phyloP scores from a whole-genome alignment of 2,888 invertebrate species.

The Synergus laeviventris region DNA sequence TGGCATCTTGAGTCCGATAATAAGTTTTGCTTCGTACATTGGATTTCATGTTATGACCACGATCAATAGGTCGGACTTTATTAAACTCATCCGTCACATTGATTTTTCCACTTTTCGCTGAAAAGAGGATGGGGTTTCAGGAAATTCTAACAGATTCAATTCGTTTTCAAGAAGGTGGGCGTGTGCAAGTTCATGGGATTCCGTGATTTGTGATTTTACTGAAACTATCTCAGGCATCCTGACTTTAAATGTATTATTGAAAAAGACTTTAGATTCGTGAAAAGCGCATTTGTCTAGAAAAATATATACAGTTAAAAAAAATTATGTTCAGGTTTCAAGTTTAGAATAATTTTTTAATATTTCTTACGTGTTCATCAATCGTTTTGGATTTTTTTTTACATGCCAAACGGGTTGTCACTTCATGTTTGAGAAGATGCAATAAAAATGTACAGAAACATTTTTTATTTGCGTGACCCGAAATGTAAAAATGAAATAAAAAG shows the following conservation, averaged over 20 bases:
- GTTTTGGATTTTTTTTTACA: too few relatives aligned
- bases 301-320: too few relatives aligned
- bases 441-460: too few relatives aligned
- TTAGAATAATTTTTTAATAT: too few relatives aligned
- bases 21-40: slow-evolving; percentile 36
- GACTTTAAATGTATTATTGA: slow-evolving; percentile 24
- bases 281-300: background rate
- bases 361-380: too few relatives aligned
- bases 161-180: slow-evolving; percentile 5
- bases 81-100: slow-evolving; percentile 34
- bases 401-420: too few relatives aligned
- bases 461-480: too few relatives aligned
- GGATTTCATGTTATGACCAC: slow-evolving; percentile 40
- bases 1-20: background rate
- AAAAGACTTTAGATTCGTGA: background rate
- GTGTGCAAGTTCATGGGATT: background rate
- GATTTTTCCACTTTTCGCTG: slow-evolving; percentile 9
- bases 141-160: slow-evolving; percentile 15
- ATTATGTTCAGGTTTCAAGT: too few relatives aligned
- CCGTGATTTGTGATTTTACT: slow-evolving; percentile 23
- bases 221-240: background rate
- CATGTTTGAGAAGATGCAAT: too few relatives aligned
- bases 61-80: slow-evolving; percentile 37
- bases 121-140: slow-evolving; percentile 21
- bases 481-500: too few relatives aligned